Conservation (phyloP, 2,888 invertebrate genomes). For the Crocallis elinguaria region DNA sequence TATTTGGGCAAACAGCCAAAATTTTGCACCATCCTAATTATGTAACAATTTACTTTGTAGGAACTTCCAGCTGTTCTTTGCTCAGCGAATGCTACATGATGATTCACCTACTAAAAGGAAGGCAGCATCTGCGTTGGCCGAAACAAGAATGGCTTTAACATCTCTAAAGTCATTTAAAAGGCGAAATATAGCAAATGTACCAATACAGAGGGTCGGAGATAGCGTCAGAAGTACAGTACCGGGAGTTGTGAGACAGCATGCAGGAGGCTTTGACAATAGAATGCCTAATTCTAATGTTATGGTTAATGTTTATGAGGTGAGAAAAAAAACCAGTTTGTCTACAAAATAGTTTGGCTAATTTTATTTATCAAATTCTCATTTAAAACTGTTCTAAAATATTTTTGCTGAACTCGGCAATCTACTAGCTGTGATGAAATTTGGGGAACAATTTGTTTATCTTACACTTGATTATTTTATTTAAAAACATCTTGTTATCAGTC, state of each 20-base stretch:
- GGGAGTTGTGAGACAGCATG: constrained; percentile 81
- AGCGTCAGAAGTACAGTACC: constrained; percentile 80
- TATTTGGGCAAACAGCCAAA: constrained; percentile 19
- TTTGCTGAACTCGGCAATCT: too few species aligned
- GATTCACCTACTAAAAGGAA: constrained; percentile 84
- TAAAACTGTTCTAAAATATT: too few species aligned
- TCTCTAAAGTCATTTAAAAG: constrained; percentile 89
- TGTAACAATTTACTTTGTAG: constrained; percentile 65
- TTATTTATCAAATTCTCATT: neutral
- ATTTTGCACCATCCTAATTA: constrained; percentile 10
- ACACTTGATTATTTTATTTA: neutral
- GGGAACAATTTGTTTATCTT: neutral
- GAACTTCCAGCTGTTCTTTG: constrained; percentile 90
- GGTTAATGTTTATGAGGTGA: constrained; percentile 85
- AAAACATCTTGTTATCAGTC: neutral
- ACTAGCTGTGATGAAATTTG: too few species aligned
- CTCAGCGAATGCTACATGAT: constrained; percentile 87
- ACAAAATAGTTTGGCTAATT: neutral
- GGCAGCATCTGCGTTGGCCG: constrained; percentile 86
- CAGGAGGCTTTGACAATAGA: constrained; percentile 62
- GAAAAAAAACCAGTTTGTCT: neutral
- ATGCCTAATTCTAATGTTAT: constrained; percentile 77
- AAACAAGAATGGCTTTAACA: constrained; percentile 91
- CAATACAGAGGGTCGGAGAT: constrained; percentile 83
- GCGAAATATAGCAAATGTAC: constrained; percentile 75